Evolutionary conservation across 2,888 invertebrate genomes (phyloP).

Genomic region (Muschampia plurimacula): DNA sequence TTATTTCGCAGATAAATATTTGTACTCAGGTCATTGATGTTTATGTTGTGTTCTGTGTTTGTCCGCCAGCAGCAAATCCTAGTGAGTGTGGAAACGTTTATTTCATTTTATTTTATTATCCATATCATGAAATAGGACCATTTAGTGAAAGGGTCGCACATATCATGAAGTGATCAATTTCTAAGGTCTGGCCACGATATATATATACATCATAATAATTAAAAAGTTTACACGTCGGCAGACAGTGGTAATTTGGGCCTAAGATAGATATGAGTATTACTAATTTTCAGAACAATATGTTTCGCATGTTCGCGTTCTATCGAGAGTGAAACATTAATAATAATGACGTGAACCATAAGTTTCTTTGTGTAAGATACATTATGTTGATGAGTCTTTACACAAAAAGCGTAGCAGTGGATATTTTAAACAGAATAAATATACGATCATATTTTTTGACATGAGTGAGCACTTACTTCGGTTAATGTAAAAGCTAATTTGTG

Average conservation of each 20-base stretch:
- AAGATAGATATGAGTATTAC: conserved; percentile 3
- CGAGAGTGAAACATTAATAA: conserved; percentile 42
- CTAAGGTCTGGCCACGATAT: no score
- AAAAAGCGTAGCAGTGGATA: not conserved
- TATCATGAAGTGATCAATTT: no score
- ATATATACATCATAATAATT: no score
- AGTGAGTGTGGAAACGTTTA: no score
- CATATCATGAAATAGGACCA: no score
- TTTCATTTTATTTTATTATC: no score
- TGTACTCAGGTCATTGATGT: no score
- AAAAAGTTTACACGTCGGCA: no score
- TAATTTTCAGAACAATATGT: conserved; percentile 25
- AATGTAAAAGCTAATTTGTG: conserved; percentile 29
- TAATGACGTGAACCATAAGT: conserved; percentile 13
- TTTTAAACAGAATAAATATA: conserved; percentile 21
- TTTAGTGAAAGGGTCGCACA: no score
- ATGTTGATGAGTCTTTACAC: not conserved
- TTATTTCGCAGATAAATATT: no score
- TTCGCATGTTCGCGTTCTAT: conserved; percentile 41
- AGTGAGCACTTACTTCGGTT: conserved; percentile 32
- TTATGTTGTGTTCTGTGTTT: no score
- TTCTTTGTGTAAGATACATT: conserved; percentile 1
- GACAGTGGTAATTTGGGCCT: not conserved
- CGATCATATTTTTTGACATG: conserved; percentile 3
- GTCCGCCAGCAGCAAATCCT: no score